A percentile compares a stretch with the other conserved stretches of the same genome.
phyloP scores from a whole-genome alignment of 1,140 invertebrate species.

The Sipha flava region DNA sequence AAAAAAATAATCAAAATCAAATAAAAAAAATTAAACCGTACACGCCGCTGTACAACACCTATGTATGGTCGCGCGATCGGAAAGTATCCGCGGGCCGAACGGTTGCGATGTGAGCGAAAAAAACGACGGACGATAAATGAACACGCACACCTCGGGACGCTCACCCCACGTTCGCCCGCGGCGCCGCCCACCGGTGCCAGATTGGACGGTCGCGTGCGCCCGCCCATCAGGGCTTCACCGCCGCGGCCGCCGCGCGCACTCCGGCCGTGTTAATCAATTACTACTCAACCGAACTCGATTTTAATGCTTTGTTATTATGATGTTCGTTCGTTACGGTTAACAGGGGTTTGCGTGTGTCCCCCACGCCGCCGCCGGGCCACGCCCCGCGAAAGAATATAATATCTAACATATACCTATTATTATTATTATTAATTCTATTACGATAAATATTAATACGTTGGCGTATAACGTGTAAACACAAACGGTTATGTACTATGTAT shows the following conservation, averaged over 20 bases:
- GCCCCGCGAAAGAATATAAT: background rate
- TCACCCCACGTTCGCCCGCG: background rate
- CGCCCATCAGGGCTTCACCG: background rate
- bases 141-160: background rate
- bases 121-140: slow-evolving; percentile 20
- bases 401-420: too few species aligned
- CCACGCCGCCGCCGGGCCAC: background rate
- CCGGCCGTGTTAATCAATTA: slow-evolving; percentile 28
- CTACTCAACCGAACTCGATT: slow-evolving; percentile 32
- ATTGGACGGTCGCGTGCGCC: slow-evolving; percentile 1
- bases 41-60: too few species aligned
- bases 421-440: too few species aligned
- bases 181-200: background rate
- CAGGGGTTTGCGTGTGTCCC: slow-evolving; percentile 20
- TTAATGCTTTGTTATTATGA: slow-evolving; percentile 33
- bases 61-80: background rate
- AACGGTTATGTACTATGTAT: too few species aligned
- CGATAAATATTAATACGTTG: too few species aligned
- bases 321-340: slow-evolving; percentile 32
- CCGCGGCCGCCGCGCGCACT: background rate
- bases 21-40: too few species aligned
- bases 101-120: background rate
- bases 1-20: too few species aligned
- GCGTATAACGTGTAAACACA: too few species aligned
- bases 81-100: background rate